Evolutionary conservation across 2,888 invertebrate species (phyloP), one percentile per base, ranked within the genome.

Genomic region (Gymnoscelis rufifasciata): DNA sequence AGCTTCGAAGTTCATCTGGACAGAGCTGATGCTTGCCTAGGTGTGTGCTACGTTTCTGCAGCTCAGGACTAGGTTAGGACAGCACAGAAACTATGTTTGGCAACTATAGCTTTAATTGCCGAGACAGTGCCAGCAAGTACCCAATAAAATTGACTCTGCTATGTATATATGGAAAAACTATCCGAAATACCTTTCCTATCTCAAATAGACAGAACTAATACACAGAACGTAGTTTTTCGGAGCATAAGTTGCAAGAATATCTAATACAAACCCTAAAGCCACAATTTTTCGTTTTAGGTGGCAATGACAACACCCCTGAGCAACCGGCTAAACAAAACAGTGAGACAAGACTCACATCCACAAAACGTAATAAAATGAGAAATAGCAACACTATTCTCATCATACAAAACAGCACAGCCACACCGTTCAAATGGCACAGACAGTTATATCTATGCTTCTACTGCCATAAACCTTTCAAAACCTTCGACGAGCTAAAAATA

Each of bases 391-490:
- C 72, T 0, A 62, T 62, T 10, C 56, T 51, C 1, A 61, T 74
- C 37, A 54, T 74, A 53, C 68, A 74, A 56, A 57, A 52, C 1
- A 64, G 69, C 5, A 65, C 64, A 0, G 66, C 62, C 0, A 10
- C 63, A 3, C 72, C 73, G 0, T 74, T 74, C 40, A 74, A 72
- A 50, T 74, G 74, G 74, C 68, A 71, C 31, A 55, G 71, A 14
- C 73, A 73, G 31, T 59, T 60, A 23, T 74, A 70, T 29, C 59
- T 72, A 1, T 74, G 74, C 33, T 73, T 72, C 60, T 71, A 59
- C 41, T 74, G 74, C 46, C 68, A 71, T 37, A 62, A 59, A 24
- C 46, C 56, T 0, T 72, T 71, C 33, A 60, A 66, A 55, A 11
- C 10, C 30, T 50, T 50, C 14, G 6, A 35, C 23, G 38, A 45